Percentiles rank a stretch among this genome's conserved stretches.
phyloP scores from a whole-genome alignment of 1,140 invertebrate genomes.

The Bombus waltoni region DNA sequence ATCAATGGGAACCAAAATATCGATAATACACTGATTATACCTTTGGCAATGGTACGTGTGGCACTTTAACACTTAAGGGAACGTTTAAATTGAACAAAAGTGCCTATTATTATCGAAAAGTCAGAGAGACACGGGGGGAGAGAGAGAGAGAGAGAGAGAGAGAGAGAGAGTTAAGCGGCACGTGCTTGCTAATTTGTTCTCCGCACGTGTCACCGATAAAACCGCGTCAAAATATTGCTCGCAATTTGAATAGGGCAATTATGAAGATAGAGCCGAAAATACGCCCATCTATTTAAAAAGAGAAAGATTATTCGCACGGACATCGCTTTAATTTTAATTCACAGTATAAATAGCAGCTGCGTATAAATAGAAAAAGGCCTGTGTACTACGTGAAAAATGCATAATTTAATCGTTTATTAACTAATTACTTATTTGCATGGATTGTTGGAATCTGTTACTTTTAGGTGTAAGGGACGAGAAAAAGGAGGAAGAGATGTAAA shows the following conservation, averaged over 20 bases:
- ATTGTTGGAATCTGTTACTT: too few species aligned
- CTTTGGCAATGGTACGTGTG: neutral
- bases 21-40: slow-evolving; percentile 28
- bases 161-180: slow-evolving; percentile 59
- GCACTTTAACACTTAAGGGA: slow-evolving; percentile 39
- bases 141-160: neutral
- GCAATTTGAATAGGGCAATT: slow-evolving; percentile 78
- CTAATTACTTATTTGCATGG: neutral
- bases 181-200: slow-evolving; percentile 74
- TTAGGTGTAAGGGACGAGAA: neutral
- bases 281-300: slow-evolving; percentile 50
- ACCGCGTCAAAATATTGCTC: slow-evolving; percentile 80
- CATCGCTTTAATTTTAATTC: slow-evolving; percentile 28
- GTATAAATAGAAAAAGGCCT: neutral
- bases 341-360: neutral
- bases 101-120: slow-evolving; percentile 55
- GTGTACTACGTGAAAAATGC: neutral
- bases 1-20: neutral
- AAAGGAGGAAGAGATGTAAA: neutral
- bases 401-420: neutral
- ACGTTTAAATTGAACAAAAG: slow-evolving; percentile 66
- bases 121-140: neutral
- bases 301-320: neutral
- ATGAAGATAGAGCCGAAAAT: slow-evolving; percentile 30
- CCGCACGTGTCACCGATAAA: slow-evolving; percentile 78